Base-by-base conservation (phyloP, 2,797 vertebrate genomes). In the Chelon labrosus region DNA sequence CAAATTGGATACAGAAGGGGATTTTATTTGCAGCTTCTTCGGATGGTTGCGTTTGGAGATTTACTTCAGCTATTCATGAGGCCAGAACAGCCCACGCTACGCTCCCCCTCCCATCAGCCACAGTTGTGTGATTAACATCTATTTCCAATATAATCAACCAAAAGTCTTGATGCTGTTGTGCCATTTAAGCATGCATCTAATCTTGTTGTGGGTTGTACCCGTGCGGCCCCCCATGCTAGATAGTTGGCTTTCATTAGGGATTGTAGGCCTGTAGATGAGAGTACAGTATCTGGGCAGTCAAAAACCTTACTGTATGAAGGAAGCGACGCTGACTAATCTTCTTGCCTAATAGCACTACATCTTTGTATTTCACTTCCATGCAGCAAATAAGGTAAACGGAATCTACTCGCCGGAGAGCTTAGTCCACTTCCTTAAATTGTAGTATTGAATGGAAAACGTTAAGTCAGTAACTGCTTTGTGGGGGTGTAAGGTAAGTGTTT, bases 1-100 rank as follows among this genome's bases (percentile, higher is more conserved):
- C 86, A 93, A 94, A 94, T 94, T 92, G 88, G 88, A 91, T 90
- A 86, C 86, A 89, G 89, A 85, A 57, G 83, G 73, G 85, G 88
- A 83, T 92, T 90, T 91, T 89, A 91, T 94, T 93, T 87, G 85
- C 73, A 79, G 80, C 77, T 75, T 91, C 88, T 90, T 88, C 76
- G 88, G 87, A 90, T 90, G 87, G 92, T 91, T 89, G 83, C 63
- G 3, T 89, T 87, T 59, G 65, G 88, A 93, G 87, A 93, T 93
- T 90, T 91, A 88, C 88, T 89, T 86, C 81, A 86, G 80, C 82
- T 88, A 83, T 92, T 88, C 80, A 83, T 82, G 73, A 82, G 82
- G 82, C 87, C 82, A 70, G 70, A 84, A 80, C 78, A 81, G 79
- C 82, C 82, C 79, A 74, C 80, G 79, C 68, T 76, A 44, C 86